Evolutionary conservation across 2,797 vertebrate genomes (phyloP).

Genomic region (Microctenopoma stevenorrisi): DNA sequence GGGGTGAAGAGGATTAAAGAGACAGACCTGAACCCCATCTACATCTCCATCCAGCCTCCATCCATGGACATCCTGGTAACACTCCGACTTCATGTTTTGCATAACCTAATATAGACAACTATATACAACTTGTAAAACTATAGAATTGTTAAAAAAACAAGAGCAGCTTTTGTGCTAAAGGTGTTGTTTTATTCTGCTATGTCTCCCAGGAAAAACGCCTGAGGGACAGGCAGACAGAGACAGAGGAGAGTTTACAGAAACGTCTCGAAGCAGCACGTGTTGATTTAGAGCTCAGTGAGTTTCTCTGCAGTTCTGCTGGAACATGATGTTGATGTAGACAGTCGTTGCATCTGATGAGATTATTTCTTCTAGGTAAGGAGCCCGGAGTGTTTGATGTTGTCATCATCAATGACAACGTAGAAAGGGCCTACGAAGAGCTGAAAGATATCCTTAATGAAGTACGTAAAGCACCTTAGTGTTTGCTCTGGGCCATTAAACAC

Average conservation of each 20-base stretch:
- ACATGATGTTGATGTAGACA: background rate
- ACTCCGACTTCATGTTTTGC: background rate
- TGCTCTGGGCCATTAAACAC: background rate
- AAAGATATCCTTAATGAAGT: slow-evolving; percentile 89
- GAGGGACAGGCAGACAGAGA: slow-evolving; percentile 91
- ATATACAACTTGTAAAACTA: background rate
- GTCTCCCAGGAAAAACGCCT: slow-evolving; percentile 89
- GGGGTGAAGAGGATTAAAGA: slow-evolving; percentile 95
- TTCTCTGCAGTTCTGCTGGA: background rate
- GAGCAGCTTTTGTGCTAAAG: background rate
- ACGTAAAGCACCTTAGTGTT: slow-evolving; percentile 51
- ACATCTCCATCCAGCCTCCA: slow-evolving; percentile 94
- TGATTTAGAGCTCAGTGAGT: slow-evolving; percentile 95
- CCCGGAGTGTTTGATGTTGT: slow-evolving; percentile 92
- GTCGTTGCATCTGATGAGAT: background rate
- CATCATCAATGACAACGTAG: slow-evolving; percentile 92
- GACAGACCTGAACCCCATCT: slow-evolving; percentile 93
- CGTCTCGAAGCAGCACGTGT: slow-evolving; percentile 87
- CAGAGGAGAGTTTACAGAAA: slow-evolving; percentile 92
- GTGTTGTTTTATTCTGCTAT: background rate
- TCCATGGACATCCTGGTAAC: slow-evolving; percentile 92
- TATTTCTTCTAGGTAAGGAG: slow-evolving; percentile 86
- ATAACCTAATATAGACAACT: no score
- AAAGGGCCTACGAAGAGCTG: slow-evolving; percentile 88
- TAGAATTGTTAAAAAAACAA: no score